Evolutionary conservation across 2,797 vertebrate genomes (phyloP), one percentile per base, ranked within the genome.

Genomic region (Pampus argenteus): DNA sequence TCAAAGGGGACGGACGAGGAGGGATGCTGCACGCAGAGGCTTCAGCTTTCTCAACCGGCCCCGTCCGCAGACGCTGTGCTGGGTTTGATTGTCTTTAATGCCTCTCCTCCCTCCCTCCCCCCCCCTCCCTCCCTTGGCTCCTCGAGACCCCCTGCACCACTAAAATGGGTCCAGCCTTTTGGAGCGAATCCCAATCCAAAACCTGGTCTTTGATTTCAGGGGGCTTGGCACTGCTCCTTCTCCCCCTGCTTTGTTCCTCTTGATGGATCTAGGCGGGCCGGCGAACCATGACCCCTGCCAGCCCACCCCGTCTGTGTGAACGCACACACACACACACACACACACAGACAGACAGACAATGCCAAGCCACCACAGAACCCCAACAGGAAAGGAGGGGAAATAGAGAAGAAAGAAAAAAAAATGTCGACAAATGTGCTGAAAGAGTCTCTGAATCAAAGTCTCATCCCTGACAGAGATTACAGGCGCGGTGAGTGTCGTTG

Each of bases 131-230:
- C 54, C 62, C 52, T 2, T 2, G 70, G 82, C 6, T 25, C 51
- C 62, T 49, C 3, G 3, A 71, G 82, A 82, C 85, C 79, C 79
- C 83, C 86, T 74, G 69, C 83, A 87, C 79, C 52, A 82, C 31
- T 59, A 67, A 85, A 78, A 88, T 64, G 77, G 78, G 82, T 81
- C 62, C 78, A 85, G 73, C 79, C 90, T 93, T 93, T 91, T 90
- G 93, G 90, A 94, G 92, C 78, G 89, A 92, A 94, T 92, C 89
- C 86, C 67, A 86, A 85, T 57, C 81, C 86, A 78, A 92, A 94
- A 94, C 94, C 93, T 92, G 78, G 87, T 91, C 93, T 96, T 96
- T 96, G 92, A 94, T 95, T 91, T 79, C 7, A 17, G 77, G 73
- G 70, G 78, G 76, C 88, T 91, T 89, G 91, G 92, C 88, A 91